Percentiles rank a stretch among this genome's conserved stretches.
phyloP scores from a whole-genome alignment of 1,140 invertebrate species.

The Eriocheir sinensis region DNA sequence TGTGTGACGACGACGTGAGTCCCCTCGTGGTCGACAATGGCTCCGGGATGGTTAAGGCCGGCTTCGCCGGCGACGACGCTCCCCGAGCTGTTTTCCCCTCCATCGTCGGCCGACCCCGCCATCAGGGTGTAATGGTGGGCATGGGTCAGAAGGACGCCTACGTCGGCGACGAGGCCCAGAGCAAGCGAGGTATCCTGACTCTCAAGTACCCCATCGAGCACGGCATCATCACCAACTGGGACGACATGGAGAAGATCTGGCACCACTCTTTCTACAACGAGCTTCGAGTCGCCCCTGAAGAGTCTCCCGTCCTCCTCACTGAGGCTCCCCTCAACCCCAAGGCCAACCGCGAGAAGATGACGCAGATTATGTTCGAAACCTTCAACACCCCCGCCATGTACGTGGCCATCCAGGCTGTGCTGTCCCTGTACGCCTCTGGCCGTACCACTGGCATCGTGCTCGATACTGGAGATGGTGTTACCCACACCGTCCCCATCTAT shows the following conservation, averaged over 20 bases:
- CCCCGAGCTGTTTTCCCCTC: constrained; percentile 96
- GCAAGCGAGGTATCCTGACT: constrained; percentile 95
- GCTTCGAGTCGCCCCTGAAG: constrained; percentile 96
- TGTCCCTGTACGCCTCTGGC: constrained; percentile 95
- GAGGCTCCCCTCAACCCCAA: constrained; percentile 96
- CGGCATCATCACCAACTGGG: constrained; percentile 98
- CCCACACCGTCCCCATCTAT: constrained; percentile 68
- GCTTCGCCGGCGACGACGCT: constrained; percentile 92
- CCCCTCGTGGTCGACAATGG: constrained; percentile 86
- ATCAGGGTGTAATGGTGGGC: constrained; percentile 94
- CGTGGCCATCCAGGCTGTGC: constrained; percentile 94
- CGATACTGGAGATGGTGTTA: constrained; percentile 75
- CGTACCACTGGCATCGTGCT: constrained; percentile 80
- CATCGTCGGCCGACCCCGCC: constrained; percentile 85
- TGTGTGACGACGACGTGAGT: constrained; percentile 87
- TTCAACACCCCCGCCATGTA: constrained; percentile 94
- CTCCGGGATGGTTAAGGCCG: constrained; percentile 87
- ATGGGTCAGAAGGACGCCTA: constrained; percentile 97
- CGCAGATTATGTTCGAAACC: constrained; percentile 82
- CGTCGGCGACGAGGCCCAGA: constrained; percentile 96
- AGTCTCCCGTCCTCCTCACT: constrained; percentile 94
- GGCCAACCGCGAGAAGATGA: constrained; percentile 90
- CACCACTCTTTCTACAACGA: constrained; percentile 98
- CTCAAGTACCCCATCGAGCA: constrained; percentile 97
- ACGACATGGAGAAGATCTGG: constrained; percentile 98